phyloP scores from a whole-genome alignment of 2,797 vertebrate genomes.

The Arremon aurantiirostris region DNA sequence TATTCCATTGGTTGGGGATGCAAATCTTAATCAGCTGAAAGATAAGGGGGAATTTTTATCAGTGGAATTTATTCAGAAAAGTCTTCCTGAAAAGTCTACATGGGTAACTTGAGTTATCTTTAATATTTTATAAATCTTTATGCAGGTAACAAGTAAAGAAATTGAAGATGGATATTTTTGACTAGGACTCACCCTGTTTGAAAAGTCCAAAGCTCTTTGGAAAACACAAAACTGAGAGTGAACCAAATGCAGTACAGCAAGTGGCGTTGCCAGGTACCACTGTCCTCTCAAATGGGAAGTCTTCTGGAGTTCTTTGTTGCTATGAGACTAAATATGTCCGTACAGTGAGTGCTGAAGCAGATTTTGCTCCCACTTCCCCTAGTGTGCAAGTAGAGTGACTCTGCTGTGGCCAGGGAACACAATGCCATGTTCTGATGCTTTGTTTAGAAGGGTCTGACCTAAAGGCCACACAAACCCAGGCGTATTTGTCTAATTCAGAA shows the following conservation, averaged over 20 bases:
- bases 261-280: constrained; percentile 24
- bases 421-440: neutral
- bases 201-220: neutral
- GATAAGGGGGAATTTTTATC: neutral
- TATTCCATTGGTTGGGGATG: neutral
- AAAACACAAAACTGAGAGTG: neutral
- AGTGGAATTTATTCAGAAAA: neutral
- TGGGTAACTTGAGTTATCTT: neutral
- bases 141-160: neutral
- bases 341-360: neutral
- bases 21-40: neutral
- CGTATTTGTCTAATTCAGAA: neutral
- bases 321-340: constrained; percentile 52
- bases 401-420: neutral
- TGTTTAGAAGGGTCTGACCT: neutral
- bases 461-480: neutral
- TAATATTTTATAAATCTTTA: neutral
- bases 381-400: neutral
- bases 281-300: constrained; percentile 49
- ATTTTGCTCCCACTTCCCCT: constrained; percentile 33
- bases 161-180: neutral
- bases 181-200: neutral
- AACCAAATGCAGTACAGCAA: constrained; percentile 14
- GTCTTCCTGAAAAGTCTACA: neutral
- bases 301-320: constrained; percentile 60